A percentile compares a stretch with the other conserved stretches of the same genome.
These are phyloP conservation scores for Seira ritae DNA, from an alignment of 2,888 invertebrate species.

Conservation along the genomic window DNA sequence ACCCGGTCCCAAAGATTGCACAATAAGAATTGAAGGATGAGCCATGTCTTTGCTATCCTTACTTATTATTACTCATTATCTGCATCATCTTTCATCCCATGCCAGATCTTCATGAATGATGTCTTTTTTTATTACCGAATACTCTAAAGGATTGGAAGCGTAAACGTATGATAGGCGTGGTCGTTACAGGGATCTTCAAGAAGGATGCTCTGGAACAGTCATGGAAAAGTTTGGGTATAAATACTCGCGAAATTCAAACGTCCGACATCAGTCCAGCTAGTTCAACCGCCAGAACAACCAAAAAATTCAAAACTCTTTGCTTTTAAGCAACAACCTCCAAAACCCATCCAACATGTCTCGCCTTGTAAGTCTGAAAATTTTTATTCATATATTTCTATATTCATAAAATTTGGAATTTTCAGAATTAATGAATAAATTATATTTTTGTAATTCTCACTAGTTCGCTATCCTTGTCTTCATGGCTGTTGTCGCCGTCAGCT, in stretches of 20 bases:
- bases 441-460: not conserved
- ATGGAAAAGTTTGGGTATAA: conserved; percentile 29
- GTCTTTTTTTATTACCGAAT: too few species aligned
- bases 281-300: not conserved
- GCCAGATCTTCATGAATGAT: too few species aligned
- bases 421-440: not conserved
- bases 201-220: too few species aligned
- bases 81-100: too few species aligned
- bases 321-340: conserved; percentile 27
- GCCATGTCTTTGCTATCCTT: too few species aligned
- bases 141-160: too few species aligned
- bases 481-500: conserved; percentile 50
- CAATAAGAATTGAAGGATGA: too few species aligned
- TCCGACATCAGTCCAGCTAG: conserved; percentile 20
- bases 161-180: too few species aligned
- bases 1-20: too few species aligned
- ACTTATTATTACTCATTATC: too few species aligned
- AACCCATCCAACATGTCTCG: conserved; percentile 38
- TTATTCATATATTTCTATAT: conserved; percentile 6
- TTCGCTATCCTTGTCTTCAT: conserved; percentile 54
- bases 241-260: not conserved
- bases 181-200: too few species aligned
- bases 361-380: conserved; percentile 40
- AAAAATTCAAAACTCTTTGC: conserved; percentile 16
- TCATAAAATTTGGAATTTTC: not conserved